phyloP scores from a whole-genome alignment of 2,797 vertebrate species.

The Gymnopithys bicolor region DNA sequence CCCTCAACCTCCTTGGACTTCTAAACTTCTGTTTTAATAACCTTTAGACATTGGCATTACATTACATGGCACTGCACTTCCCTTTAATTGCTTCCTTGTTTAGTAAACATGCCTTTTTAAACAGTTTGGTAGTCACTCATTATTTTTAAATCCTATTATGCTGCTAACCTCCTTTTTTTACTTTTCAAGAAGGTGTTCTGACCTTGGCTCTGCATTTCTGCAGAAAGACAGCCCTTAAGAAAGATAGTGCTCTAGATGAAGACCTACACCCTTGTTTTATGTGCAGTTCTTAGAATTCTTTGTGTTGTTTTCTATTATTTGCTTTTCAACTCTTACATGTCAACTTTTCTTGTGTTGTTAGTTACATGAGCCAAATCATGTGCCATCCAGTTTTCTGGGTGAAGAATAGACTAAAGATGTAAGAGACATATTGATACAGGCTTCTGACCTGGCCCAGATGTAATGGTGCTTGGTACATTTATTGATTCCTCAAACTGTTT shows the following conservation, averaged over 20 bases:
- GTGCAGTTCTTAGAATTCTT: neutral
- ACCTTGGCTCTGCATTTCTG: neutral
- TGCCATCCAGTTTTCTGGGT: neutral
- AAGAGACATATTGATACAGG: neutral
- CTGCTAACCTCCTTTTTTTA: neutral
- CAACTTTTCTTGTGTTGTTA: neutral
- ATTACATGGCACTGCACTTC: neutral
- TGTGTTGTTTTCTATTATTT: neutral
- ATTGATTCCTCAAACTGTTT: neutral
- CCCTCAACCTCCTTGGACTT: neutral
- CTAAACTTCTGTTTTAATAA: neutral
- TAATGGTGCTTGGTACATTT: neutral
- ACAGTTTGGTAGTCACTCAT: neutral
- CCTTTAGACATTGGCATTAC: neutral
- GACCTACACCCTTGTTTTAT: neutral
- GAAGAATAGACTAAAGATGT: neutral
- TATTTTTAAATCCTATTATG: neutral
- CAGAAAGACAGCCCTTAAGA: neutral
- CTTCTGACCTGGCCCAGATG: neutral
- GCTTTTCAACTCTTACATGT: neutral
- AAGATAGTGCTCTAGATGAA: neutral
- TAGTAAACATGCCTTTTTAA: neutral
- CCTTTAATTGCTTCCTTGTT: neutral
- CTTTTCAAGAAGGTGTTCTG: neutral
- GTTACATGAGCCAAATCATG: neutral